phyloP scores from a whole-genome alignment of 2,113 vertebrate species.

The Naja naja region DNA sequence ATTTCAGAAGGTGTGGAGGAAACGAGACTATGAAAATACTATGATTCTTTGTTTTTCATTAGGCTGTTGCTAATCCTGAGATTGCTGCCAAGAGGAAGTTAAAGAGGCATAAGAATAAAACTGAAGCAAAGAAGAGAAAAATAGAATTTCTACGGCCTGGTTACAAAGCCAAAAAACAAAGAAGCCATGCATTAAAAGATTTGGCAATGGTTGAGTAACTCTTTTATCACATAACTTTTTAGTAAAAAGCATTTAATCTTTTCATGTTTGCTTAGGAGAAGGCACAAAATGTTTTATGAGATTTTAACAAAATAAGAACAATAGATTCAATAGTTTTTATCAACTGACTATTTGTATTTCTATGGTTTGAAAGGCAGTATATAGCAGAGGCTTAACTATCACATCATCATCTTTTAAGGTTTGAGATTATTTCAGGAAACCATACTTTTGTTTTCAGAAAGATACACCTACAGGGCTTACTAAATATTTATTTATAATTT shows the following conservation, averaged over 20 bases:
- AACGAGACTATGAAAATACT: neutral
- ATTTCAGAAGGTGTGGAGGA: neutral
- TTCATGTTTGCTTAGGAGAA: neutral
- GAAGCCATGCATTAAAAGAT: constrained; percentile 79
- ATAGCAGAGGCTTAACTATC: neutral
- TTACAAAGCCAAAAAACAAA: constrained; percentile 87
- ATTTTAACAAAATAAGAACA: neutral
- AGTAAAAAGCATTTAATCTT: neutral
- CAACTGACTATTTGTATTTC: neutral
- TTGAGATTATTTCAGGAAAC: neutral
- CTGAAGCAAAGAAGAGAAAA: constrained; percentile 91
- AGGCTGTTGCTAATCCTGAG: constrained; percentile 94
- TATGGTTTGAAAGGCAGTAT: neutral
- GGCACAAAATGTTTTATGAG: neutral
- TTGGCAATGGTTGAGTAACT: constrained; percentile 85
- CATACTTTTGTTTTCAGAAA: neutral
- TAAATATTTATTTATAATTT: constrained; percentile 6
- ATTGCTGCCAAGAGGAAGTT: constrained; percentile 92
- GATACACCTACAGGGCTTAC: neutral
- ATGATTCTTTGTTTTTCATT: constrained; percentile 28
- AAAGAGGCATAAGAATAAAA: constrained; percentile 93
- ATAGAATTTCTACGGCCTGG: constrained; percentile 82
- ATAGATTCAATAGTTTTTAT: neutral
- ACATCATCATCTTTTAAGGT: no score
- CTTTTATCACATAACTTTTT: neutral